Percentiles rank a stretch among this genome's conserved stretches.
Evolutionary conservation across 2,888 invertebrate genomes (phyloP).

Genomic region (Callimorpha dominula): DNA sequence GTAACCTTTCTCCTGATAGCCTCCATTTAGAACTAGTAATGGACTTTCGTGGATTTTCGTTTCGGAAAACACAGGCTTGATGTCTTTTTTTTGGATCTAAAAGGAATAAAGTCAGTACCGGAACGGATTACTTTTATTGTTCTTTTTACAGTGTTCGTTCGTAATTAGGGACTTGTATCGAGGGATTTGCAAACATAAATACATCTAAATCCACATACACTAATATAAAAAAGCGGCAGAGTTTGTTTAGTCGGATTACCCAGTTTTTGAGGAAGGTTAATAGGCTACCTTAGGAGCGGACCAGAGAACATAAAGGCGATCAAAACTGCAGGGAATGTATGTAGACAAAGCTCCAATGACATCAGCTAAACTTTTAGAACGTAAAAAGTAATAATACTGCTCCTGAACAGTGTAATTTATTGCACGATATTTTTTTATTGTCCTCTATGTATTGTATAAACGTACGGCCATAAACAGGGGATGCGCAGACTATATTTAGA

Average conservation of each 20-base stretch:
- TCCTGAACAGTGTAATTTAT: neutral
- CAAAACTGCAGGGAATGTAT: too few relatives aligned
- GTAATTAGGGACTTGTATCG: neutral
- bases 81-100: neutral
- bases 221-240: neutral
- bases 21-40: neutral
- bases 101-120: neutral
- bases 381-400: too few relatives aligned
- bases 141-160: neutral
- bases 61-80: neutral
- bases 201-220: neutral
- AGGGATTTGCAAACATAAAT: neutral
- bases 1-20: neutral
- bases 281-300: too few relatives aligned
- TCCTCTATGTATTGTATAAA: neutral
- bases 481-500: constrained; percentile 61
- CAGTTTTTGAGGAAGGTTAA: neutral
- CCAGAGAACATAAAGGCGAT: too few relatives aligned
- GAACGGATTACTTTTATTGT: constrained; percentile 6
- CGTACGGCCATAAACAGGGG: constrained; percentile 30
- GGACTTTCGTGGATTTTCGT: neutral
- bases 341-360: neutral
- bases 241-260: neutral
- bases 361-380: neutral
- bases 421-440: neutral